Percentiles rank a stretch among this genome's conserved stretches.
Evolutionary conservation across 2,113 vertebrate species (phyloP).

Genomic region (Eulemur macaco): DNA sequence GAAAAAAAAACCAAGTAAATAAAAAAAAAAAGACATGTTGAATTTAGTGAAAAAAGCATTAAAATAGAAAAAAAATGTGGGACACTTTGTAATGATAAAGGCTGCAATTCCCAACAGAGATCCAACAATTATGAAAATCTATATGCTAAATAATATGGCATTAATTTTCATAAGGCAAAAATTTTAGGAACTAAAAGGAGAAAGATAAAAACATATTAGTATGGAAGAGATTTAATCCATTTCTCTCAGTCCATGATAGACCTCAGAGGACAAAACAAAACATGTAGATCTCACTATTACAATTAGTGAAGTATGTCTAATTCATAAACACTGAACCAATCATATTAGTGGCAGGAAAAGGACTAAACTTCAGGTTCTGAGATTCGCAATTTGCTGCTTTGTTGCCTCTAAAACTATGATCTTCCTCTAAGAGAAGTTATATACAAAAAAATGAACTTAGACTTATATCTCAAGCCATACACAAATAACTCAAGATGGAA

Average conservation of each 20-base stretch:
- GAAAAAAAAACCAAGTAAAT: too few relatives aligned
- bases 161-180: neutral
- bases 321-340: neutral
- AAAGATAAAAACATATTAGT: neutral
- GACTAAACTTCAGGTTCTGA: neutral
- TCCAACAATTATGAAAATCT: neutral
- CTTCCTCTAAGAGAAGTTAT: neutral
- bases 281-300: neutral
- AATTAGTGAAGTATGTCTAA: neutral
- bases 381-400: neutral
- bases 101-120: neutral
- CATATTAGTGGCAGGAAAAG: neutral
- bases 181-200: neutral
- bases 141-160: neutral
- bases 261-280: neutral
- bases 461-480: neutral
- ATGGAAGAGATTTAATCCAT: neutral
- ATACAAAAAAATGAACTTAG: neutral
- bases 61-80: neutral
- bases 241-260: neutral
- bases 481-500: neutral
- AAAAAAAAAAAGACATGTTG: neutral
- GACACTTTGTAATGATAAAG: neutral
- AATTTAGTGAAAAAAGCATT: neutral
- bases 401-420: neutral